Conservation (phyloP, 2,888 invertebrate genomes). For the Campopleginae sp. region DNA sequence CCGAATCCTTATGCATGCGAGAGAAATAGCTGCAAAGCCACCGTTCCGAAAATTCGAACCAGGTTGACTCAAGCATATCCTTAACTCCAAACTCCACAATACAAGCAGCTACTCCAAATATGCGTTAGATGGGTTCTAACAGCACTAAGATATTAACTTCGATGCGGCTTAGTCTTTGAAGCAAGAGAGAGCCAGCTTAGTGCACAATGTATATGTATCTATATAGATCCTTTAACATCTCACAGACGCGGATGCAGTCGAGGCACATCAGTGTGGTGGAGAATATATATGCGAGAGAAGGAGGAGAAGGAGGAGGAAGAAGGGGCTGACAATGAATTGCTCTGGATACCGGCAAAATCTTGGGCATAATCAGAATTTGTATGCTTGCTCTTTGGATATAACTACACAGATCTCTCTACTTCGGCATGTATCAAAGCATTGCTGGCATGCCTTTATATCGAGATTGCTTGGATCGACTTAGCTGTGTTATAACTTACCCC, state of each 20-base stretch:
- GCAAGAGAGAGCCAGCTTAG: conserved; percentile 50
- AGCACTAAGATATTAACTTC: conserved; percentile 58
- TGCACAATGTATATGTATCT: conserved; percentile 12
- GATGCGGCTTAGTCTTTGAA: conserved; percentile 63
- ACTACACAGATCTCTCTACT: conserved; percentile 19
- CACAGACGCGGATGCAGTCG: conserved; percentile 26
- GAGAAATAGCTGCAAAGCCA: not conserved
- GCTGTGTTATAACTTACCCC: not conserved
- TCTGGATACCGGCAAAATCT: conserved; percentile 54
- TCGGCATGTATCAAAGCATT: conserved; percentile 60
- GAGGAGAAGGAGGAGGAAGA: conserved; percentile 1
- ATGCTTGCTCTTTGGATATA: conserved; percentile 48
- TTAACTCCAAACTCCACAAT: conserved; percentile 8
- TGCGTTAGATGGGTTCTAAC: not conserved
- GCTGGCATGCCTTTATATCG: conserved; percentile 55
- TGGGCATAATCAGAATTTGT: conserved; percentile 56
- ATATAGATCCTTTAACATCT: conserved; percentile 37
- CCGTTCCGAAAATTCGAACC: not conserved
- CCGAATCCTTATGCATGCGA: not conserved
- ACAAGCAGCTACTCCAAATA: not conserved
- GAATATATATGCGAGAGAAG: not conserved
- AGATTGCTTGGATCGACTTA: conserved; percentile 45
- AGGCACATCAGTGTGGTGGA: conserved; percentile 40
- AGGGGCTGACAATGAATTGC: conserved; percentile 30
- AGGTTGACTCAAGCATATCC: not conserved